These are phyloP conservation scores for Chaetops frenatus DNA, from an alignment of 2,113 vertebrate genomes.

Conservation along the genomic window DNA sequence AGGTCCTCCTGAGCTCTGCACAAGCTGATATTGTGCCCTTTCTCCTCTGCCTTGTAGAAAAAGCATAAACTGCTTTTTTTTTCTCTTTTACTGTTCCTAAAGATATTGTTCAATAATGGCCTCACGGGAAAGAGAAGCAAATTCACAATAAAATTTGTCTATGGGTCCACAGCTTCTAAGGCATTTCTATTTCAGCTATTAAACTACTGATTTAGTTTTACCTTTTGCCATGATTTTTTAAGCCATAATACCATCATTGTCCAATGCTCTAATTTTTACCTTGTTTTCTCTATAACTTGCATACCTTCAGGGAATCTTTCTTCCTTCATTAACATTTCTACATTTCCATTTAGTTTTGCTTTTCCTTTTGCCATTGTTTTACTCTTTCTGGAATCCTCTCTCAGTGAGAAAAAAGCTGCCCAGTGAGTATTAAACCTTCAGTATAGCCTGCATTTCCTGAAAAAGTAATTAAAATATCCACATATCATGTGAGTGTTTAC, in stretches of 20 bases:
- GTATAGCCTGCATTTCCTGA: not conserved
- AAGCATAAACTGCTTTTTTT: not conserved
- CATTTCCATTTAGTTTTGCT: not conserved
- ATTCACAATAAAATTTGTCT: not conserved
- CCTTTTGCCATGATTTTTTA: not conserved
- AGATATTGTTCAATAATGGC: not conserved
- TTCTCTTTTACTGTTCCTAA: not conserved
- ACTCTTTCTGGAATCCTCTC: not conserved
- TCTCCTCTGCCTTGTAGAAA: not conserved
- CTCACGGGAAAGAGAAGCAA: not conserved
- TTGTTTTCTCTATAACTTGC: not conserved
- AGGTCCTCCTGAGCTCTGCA: not conserved
- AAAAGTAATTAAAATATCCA: not conserved
- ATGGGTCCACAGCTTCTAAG: not conserved
- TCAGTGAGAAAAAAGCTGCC: accelerated
- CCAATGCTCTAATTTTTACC: not conserved
- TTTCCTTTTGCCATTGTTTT: not conserved
- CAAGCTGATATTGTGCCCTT: not conserved
- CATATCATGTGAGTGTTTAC: not conserved
- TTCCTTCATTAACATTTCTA: not conserved
- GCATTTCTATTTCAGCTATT: not conserved
- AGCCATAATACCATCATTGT: not conserved
- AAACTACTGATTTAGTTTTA: not conserved
- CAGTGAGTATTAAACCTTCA: not conserved
- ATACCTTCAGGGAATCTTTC: not conserved